These are phyloP conservation scores for Microplitis demolitor DNA, from an alignment of 1,140 invertebrate genomes.

Conservation along the genomic window DNA sequence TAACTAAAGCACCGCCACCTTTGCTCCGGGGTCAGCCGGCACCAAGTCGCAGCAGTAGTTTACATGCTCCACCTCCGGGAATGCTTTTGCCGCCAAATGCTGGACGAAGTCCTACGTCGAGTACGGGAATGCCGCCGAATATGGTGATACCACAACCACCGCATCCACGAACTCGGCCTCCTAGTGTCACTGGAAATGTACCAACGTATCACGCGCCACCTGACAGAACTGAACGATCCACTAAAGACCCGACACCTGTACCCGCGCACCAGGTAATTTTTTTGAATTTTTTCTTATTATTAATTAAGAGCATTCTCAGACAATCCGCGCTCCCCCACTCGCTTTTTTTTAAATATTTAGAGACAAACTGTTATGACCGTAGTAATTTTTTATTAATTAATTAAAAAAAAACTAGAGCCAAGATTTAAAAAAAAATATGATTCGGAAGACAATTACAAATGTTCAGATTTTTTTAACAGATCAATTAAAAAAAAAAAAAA, in stretches of 20 bases:
- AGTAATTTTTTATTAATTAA: no score
- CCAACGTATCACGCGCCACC: slow-evolving; percentile 58
- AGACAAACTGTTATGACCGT: no score
- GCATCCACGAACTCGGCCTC: slow-evolving; percentile 55
- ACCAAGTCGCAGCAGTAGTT: slow-evolving; percentile 56
- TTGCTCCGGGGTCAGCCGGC: slow-evolving; percentile 54
- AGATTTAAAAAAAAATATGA: no score
- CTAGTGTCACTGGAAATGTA: slow-evolving; percentile 48
- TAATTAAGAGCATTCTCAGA: neutral
- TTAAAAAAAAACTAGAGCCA: no score
- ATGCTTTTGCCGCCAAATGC: slow-evolving; percentile 64
- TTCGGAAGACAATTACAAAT: no score
- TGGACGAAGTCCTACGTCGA: slow-evolving; percentile 58
- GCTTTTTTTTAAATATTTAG: no score
- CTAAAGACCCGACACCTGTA: slow-evolving; percentile 57
- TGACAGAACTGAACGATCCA: slow-evolving; percentile 58
- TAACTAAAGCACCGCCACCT: slow-evolving; percentile 55
- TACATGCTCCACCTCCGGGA: slow-evolving; percentile 64
- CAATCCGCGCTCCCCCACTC: neutral
- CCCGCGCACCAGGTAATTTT: slow-evolving; percentile 55
- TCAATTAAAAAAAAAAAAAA: no score
- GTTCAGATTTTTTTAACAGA: no score
- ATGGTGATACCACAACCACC: slow-evolving; percentile 68
- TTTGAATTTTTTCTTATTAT: neutral
- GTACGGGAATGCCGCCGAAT: slow-evolving; percentile 63